Conservation (phyloP, 2,113 vertebrate genomes). For the Grantiella picta region DNA sequence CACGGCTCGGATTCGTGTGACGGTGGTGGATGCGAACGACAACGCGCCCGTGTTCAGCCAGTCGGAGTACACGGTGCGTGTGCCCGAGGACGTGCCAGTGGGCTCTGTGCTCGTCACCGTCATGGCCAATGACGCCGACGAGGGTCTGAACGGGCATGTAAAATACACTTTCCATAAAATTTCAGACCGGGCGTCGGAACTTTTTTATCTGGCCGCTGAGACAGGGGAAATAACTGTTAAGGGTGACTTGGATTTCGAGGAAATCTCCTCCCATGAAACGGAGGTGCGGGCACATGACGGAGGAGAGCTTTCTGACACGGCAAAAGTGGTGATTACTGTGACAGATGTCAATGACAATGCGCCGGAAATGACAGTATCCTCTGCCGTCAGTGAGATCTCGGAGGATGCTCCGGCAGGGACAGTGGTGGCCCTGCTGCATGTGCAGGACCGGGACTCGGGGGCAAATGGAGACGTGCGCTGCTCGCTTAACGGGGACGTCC, state of each 20-base stretch:
- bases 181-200: not conserved
- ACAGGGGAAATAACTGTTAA: not conserved
- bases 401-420: accelerated
- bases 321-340: accelerated
- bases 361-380: accelerated
- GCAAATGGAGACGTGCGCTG: not conserved
- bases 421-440: accelerated
- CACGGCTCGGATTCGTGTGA: no score
- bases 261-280: accelerated
- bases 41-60: no score
- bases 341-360: conserved; percentile 77
- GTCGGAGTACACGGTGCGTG: no score
- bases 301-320: accelerated
- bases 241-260: not conserved
- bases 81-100: not conserved
- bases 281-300: not conserved
- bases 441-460: not conserved
- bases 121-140: not conserved
- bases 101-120: not conserved
- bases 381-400: accelerated
- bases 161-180: not conserved
- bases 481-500: accelerated
- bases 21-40: no score
- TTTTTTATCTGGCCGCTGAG: accelerated
- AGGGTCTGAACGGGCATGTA: not conserved